These are phyloP conservation scores for Bicyclus anynana DNA, from an alignment of 1,140 invertebrate genomes.

Conservation along the genomic window DNA sequence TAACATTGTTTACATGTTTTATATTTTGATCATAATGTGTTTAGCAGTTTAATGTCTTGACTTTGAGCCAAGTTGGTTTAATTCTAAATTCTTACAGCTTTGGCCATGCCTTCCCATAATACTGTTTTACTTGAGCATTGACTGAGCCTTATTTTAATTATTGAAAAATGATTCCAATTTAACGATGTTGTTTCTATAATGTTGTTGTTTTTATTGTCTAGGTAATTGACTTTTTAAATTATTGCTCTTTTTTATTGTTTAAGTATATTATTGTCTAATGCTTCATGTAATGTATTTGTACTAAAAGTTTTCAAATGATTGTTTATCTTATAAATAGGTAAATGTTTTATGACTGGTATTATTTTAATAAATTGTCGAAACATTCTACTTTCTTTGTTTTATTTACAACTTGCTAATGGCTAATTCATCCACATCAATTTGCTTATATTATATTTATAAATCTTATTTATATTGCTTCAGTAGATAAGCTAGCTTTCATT, in stretches of 20 bases:
- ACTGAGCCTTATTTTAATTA: too few species aligned
- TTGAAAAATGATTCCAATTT: too few species aligned
- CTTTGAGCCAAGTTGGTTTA: too few species aligned
- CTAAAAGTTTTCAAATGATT: not conserved
- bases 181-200: not conserved
- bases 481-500: too few species aligned
- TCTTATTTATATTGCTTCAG: too few species aligned
- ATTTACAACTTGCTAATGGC: not conserved
- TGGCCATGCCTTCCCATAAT: too few species aligned
- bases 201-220: not conserved
- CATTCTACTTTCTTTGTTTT: not conserved
- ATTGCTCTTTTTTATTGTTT: not conserved
- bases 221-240: not conserved
- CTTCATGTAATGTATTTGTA: not conserved
- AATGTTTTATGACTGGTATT: constrained; percentile 17
- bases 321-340: not conserved
- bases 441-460: too few species aligned
- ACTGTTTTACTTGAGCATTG: too few species aligned
- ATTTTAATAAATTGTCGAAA: constrained; percentile 17
- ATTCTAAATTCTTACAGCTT: too few species aligned
- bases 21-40: not conserved
- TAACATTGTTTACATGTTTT: constrained; percentile 12
- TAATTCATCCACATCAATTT: too few species aligned
- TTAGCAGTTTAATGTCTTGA: too few species aligned
- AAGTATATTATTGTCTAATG: not conserved